These are phyloP conservation scores for Osedax fenrisi DNA, from an alignment of 2,888 invertebrate species.

Conservation along the genomic window DNA sequence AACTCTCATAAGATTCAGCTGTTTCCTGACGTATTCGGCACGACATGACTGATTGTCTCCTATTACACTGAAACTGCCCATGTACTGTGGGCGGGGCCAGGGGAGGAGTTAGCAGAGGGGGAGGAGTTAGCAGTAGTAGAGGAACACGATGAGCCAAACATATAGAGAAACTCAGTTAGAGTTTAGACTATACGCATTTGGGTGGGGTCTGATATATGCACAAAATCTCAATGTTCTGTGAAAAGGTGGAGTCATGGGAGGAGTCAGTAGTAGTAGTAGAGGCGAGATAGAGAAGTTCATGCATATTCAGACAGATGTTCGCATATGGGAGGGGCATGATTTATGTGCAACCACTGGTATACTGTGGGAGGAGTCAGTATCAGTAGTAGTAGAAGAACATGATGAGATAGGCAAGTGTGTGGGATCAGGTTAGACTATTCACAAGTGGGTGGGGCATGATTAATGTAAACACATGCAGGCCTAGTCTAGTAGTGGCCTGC, in stretches of 20 bases:
- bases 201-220: too few species aligned
- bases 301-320: background rate
- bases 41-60: conserved; percentile 60
- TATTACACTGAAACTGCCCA: conserved; percentile 66
- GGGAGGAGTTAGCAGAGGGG: background rate
- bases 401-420: too few species aligned
- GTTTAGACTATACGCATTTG: too few species aligned
- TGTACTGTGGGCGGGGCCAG: too few species aligned
- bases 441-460: too few species aligned
- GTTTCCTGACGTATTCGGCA: conserved; percentile 59
- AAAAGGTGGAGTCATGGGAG: background rate
- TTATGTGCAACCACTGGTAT: too few species aligned
- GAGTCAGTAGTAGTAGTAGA: background rate
- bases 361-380: background rate
- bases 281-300: background rate
- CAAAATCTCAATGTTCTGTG: too few species aligned
- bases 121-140: background rate
- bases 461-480: too few species aligned
- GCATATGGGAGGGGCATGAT: background rate
- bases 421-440: too few species aligned
- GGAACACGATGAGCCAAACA: background rate
- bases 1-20: conserved; percentile 46
- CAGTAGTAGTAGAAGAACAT: too few species aligned
- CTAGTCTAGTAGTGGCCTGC: too few species aligned
- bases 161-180: background rate